Conservation (phyloP, 2,888 invertebrate genomes). For the Euplagia quadripunctaria region DNA sequence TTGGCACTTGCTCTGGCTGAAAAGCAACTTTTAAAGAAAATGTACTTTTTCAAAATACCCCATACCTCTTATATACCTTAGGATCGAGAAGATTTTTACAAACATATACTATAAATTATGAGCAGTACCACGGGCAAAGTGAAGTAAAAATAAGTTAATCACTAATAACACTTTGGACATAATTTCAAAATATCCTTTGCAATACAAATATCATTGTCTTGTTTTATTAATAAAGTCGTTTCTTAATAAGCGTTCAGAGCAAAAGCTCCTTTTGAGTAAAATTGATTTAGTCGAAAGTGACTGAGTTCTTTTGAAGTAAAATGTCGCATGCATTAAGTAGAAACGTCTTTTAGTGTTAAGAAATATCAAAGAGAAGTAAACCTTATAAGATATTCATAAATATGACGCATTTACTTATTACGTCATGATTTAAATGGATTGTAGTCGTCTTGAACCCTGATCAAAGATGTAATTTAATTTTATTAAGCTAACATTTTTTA, state of each 20-base stretch:
- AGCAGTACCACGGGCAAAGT: background rate
- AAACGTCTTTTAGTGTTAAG: background rate
- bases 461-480: background rate
- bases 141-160: background rate
- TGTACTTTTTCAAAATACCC: too few relatives aligned
- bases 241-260: slow-evolving; percentile 9
- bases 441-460: background rate
- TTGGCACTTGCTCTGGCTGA: too few relatives aligned
- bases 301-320: slow-evolving; percentile 21
- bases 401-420: background rate
- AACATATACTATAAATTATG: too few relatives aligned
- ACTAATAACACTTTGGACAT: background rate
- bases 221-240: slow-evolving; percentile 6
- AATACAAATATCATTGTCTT: background rate
- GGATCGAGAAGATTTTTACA: too few relatives aligned
- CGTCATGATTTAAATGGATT: background rate
- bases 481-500: background rate
- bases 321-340: slow-evolving; percentile 15
- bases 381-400: background rate
- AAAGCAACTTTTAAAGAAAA: too few relatives aligned
- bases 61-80: too few relatives aligned
- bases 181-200: background rate
- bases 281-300: slow-evolving; percentile 19
- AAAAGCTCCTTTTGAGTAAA: slow-evolving; percentile 20
- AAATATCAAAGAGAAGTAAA: background rate